phyloP scores from a whole-genome alignment of 2,888 invertebrate genomes.

The Eristalinus aeneus region DNA sequence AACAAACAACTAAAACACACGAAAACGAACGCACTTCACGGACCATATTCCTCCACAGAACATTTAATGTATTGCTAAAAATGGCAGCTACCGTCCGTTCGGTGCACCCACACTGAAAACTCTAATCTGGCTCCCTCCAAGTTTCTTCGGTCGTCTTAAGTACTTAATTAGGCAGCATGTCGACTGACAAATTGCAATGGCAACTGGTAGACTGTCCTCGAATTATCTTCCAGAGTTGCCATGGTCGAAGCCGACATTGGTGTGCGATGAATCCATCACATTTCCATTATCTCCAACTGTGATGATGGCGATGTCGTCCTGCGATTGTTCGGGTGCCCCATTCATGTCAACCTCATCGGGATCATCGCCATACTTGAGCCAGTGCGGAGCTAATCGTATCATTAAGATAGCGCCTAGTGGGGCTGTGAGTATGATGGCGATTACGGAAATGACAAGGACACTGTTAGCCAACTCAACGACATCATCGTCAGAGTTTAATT shows the following conservation, averaged over 20 bases:
- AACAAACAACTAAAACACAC: background rate
- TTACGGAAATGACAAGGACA: slow-evolving; percentile 82
- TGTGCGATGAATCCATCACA: slow-evolving; percentile 61
- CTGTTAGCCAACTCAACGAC: slow-evolving; percentile 79
- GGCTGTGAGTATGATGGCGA: slow-evolving; percentile 83
- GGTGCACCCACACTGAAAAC: background rate
- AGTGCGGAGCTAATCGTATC: slow-evolving; percentile 79
- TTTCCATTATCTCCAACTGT: slow-evolving; percentile 65
- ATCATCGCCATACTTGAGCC: slow-evolving; percentile 74
- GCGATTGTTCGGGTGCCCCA: slow-evolving; percentile 42
- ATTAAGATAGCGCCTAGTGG: slow-evolving; percentile 82
- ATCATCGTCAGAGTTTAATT: slow-evolving; percentile 74
- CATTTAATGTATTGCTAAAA: background rate
- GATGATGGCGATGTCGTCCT: slow-evolving; percentile 62
- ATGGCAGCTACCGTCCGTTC: background rate
- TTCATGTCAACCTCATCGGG: slow-evolving; percentile 22
- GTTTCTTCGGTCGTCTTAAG: slow-evolving; percentile 39
- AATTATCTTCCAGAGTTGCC: slow-evolving; percentile 53
- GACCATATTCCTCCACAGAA: background rate
- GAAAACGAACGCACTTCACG: background rate
- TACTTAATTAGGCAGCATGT: slow-evolving; percentile 67
- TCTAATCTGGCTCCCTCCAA: background rate
- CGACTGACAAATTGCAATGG: slow-evolving; percentile 54
- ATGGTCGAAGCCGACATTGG: slow-evolving; percentile 58
- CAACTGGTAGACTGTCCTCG: slow-evolving; percentile 13